phyloP scores from a whole-genome alignment of 1,140 invertebrate species.

The Drosophila ananassae region DNA sequence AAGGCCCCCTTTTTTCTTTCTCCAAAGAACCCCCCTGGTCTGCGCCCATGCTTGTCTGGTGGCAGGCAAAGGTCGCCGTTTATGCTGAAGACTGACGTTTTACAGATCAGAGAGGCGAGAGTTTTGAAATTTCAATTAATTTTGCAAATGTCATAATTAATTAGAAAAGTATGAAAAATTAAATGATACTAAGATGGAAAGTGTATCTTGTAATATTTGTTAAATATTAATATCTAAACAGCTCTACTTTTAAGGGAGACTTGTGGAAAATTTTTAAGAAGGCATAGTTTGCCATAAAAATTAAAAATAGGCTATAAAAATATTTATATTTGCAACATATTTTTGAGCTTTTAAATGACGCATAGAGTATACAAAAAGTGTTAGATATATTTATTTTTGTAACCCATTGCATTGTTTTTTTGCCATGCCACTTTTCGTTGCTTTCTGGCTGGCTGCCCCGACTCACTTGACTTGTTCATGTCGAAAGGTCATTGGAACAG shows the following conservation, averaged over 20 bases:
- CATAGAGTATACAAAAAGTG: background rate
- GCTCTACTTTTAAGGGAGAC: too few relatives aligned
- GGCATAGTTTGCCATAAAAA: too few relatives aligned
- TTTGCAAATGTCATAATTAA: background rate
- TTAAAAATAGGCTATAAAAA: too few relatives aligned
- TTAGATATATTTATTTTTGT: background rate
- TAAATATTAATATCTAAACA: too few relatives aligned
- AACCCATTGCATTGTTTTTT: slow-evolving; percentile 20
- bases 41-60: slow-evolving; percentile 15
- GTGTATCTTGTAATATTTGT: too few relatives aligned
- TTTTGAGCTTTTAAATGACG: background rate
- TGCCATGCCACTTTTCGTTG: slow-evolving; percentile 41
- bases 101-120: slow-evolving; percentile 12
- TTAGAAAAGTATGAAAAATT: background rate
- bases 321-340: background rate
- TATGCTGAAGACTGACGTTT: slow-evolving; percentile 63
- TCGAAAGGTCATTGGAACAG: slow-evolving; percentile 73
- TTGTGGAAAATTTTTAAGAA: too few relatives aligned
- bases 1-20: background rate
- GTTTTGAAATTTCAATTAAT: slow-evolving; percentile 6
- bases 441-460: slow-evolving; percentile 50
- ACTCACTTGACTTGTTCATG: slow-evolving; percentile 50
- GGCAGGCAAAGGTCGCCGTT: slow-evolving; percentile 55
- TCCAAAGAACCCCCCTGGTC: background rate
- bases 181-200: background rate